Evolutionary conservation across 1,140 invertebrate species (phyloP).

Genomic region (Pseudomyrmex flavicornis): DNA sequence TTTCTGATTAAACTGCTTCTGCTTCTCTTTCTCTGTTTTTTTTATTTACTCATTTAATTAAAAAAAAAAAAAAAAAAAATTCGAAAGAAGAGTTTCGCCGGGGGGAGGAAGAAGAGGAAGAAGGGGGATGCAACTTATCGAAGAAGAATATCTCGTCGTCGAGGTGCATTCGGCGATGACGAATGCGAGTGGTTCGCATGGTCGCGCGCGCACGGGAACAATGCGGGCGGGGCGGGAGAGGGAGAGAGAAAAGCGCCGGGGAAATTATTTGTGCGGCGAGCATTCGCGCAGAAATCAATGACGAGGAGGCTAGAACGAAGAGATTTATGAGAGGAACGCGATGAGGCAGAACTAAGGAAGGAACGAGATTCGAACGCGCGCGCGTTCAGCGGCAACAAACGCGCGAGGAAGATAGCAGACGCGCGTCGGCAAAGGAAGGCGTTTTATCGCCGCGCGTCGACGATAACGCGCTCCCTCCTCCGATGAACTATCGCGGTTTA

Average conservation of each 20-base stretch:
- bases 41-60: not conserved
- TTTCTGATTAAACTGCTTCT: too few species aligned
- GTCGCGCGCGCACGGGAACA: slow-evolving; percentile 38
- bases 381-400: not conserved
- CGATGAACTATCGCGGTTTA: slow-evolving; percentile 68
- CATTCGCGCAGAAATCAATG: slow-evolving; percentile 53
- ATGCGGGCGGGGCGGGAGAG: slow-evolving; percentile 1
- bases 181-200: slow-evolving; percentile 54
- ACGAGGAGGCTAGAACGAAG: slow-evolving; percentile 1
- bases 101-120: too few species aligned
- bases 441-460: slow-evolving; percentile 37
- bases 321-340: slow-evolving; percentile 39
- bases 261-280: slow-evolving; percentile 56
- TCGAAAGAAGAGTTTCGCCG: slow-evolving; percentile 1
- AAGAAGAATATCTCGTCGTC: slow-evolving; percentile 42
- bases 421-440: not conserved
- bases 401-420: slow-evolving; percentile 16
- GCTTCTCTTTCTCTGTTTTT: too few species aligned
- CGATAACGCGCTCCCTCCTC: slow-evolving; percentile 12
- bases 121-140: not conserved
- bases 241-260: not conserved
- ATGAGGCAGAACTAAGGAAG: slow-evolving; percentile 47
- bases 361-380: slow-evolving; percentile 5
- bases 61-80: not conserved
- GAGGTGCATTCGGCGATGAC: slow-evolving; percentile 27